Conservation (phyloP, 1,140 invertebrate genomes). For the Grapholita molesta region DNA sequence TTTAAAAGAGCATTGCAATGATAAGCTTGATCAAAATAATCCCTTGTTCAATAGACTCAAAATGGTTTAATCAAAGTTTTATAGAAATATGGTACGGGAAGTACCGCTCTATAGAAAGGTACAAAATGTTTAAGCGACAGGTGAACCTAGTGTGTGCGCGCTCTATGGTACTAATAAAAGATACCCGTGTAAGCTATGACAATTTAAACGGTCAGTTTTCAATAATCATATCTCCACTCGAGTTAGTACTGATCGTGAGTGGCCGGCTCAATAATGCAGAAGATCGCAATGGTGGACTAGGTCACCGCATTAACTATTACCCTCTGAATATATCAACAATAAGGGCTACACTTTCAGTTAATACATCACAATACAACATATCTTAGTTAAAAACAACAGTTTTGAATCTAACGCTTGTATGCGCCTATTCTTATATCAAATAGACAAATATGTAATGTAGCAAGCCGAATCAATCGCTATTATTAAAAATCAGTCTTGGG, state of each 20-base stretch:
- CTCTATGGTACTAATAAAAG: background rate
- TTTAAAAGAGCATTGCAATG: constrained; percentile 67
- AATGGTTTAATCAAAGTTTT: constrained; percentile 31
- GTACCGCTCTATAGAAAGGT: background rate
- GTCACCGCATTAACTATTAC: background rate
- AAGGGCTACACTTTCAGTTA: background rate
- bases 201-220: background rate
- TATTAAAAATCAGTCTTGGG: constrained; percentile 66
- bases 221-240: background rate
- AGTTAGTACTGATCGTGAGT: background rate
- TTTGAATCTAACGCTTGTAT: constrained; percentile 1
- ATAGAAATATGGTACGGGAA: constrained; percentile 36
- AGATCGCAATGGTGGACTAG: background rate
- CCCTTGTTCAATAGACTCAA: constrained; percentile 59
- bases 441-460: constrained; percentile 22
- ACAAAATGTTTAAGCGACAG: background rate
- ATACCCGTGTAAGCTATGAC: background rate
- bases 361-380: background rate
- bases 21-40: constrained; percentile 69
- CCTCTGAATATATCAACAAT: background rate
- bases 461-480: constrained; percentile 41
- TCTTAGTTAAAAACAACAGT: constrained; percentile 1
- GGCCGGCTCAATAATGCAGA: background rate
- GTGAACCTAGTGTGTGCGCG: background rate
- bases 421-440: background rate